Conservation (phyloP, 2,888 invertebrate species). For the Linnaemya vulpina region DNA sequence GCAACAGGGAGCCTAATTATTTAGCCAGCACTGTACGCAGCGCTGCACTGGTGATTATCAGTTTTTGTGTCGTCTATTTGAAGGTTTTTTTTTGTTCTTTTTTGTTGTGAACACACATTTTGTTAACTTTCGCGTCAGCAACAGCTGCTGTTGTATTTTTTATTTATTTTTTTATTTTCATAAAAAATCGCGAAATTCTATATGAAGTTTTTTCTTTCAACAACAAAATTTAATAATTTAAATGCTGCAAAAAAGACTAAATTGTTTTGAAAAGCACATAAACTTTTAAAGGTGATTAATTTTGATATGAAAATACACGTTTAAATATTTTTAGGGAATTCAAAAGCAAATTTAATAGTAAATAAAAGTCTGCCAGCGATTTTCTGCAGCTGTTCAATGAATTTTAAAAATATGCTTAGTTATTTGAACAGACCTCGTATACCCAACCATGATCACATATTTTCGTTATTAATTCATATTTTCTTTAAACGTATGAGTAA, state of each 20-base stretch:
- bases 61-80: conserved; percentile 12
- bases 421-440: no score
- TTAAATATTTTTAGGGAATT: no score
- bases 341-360: no score
- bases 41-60: not conserved
- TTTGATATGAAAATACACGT: not conserved
- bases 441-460: no score
- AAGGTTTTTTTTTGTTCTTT: not conserved
- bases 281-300: not conserved
- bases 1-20: not conserved
- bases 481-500: no score
- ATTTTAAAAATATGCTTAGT: no score
- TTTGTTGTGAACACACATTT: conserved; percentile 11
- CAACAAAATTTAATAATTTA: conserved; percentile 26
- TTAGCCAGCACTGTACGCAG: conserved; percentile 18
- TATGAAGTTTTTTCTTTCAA: conserved; percentile 14
- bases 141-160: conserved; percentile 55
- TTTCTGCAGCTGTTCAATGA: no score
- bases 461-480: no score
- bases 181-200: not conserved
- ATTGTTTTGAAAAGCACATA: not conserved
- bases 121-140: conserved; percentile 42
- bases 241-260: conserved; percentile 4
- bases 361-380: no score
- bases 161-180: not conserved